phyloP scores from a whole-genome alignment of 2,888 invertebrate species.

The Glaucopsyche alexis region DNA sequence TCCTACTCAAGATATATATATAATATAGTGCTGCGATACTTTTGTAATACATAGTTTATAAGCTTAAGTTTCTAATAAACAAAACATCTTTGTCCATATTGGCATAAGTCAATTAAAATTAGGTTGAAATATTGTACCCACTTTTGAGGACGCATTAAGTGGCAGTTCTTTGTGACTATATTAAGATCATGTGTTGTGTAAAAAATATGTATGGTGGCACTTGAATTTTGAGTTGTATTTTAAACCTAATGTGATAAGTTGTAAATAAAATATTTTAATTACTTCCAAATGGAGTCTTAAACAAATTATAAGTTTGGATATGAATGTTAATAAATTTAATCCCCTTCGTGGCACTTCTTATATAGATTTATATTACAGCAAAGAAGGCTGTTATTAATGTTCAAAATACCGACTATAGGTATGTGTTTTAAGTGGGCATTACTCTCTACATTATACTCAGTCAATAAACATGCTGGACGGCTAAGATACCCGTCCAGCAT shows the following conservation, averaged over 20 bases:
- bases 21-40: conserved; percentile 25
- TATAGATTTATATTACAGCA: too few relatives aligned
- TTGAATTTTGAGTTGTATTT: conserved; percentile 25
- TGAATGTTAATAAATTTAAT: too few relatives aligned
- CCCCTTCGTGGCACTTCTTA: too few relatives aligned
- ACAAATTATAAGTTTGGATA: too few relatives aligned
- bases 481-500: too few relatives aligned
- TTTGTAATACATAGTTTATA: conserved; percentile 28
- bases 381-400: too few relatives aligned
- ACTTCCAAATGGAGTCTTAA: neutral
- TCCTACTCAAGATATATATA: conserved; percentile 11
- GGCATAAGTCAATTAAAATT: neutral
- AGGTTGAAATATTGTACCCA: conserved; percentile 25
- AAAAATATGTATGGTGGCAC: conserved; percentile 28
- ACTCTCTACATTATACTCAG: too few relatives aligned
- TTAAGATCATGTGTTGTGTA: conserved; percentile 26
- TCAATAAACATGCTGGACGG: too few relatives aligned
- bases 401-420: too few relatives aligned
- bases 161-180: conserved; percentile 26
- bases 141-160: conserved; percentile 25
- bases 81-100: conserved; percentile 9
- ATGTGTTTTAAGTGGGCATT: too few relatives aligned
- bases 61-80: conserved; percentile 25
- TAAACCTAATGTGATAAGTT: conserved; percentile 25
- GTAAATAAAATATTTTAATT: conserved; percentile 26